Percentiles rank a stretch among this genome's conserved stretches.
Evolutionary conservation across 2,888 invertebrate genomes (phyloP).

Genomic region (Theretra japonica): DNA sequence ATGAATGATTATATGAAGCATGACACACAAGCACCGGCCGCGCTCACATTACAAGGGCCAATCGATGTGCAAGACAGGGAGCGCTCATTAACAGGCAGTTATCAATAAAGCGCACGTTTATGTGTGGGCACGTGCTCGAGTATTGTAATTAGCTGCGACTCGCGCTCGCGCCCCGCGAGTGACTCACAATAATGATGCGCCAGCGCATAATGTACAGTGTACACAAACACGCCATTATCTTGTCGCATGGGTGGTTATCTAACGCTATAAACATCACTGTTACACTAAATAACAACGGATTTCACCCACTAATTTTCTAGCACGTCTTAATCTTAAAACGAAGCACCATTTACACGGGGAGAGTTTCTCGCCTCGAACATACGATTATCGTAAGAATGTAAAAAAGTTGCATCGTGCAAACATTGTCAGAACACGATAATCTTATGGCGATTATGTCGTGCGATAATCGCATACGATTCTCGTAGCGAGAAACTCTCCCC

Average conservation of each 20-base stretch:
- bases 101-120: constrained; percentile 58
- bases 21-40: too few species aligned
- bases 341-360: too few species aligned
- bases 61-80: constrained; percentile 7
- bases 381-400: too few species aligned
- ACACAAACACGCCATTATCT: constrained; percentile 44
- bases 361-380: too few species aligned
- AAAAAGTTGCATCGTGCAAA: too few species aligned
- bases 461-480: too few species aligned
- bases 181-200: constrained; percentile 63
- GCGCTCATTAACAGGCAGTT: constrained; percentile 55
- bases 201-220: constrained; percentile 43
- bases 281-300: constrained; percentile 10
- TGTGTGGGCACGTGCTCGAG: constrained; percentile 66
- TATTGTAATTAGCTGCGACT: constrained; percentile 56
- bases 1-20: too few species aligned
- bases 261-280: constrained; percentile 1
- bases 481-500: too few species aligned
- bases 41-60: background rate
- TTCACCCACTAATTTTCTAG: background rate
- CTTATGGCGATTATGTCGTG: too few species aligned
- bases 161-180: constrained; percentile 42
- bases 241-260: constrained; percentile 7
- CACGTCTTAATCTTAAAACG: background rate
- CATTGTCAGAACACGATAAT: too few species aligned